phyloP scores from a whole-genome alignment of 1,140 invertebrate genomes.

The Nebria ingens region DNA sequence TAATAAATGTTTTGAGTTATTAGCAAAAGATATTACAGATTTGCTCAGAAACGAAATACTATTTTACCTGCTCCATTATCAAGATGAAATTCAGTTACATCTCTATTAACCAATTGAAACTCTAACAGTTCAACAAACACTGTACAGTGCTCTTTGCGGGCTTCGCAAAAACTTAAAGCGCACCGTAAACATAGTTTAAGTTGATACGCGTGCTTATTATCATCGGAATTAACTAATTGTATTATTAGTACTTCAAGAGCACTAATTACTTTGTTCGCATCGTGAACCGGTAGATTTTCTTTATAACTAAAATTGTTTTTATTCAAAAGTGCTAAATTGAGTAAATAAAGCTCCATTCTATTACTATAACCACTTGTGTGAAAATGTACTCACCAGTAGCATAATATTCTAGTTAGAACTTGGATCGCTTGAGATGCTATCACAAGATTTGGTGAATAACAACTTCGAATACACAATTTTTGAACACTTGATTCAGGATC shows the following conservation, averaged over 20 bases:
- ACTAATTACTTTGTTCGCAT: constrained; percentile 46
- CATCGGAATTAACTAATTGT: constrained; percentile 38
- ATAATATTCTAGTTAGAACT: constrained; percentile 53
- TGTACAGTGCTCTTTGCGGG: constrained; percentile 45
- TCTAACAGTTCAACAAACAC: constrained; percentile 54
- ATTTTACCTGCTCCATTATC: constrained; percentile 32
- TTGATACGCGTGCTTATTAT: constrained; percentile 43
- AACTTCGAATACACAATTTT: constrained; percentile 42
- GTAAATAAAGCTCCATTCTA: too few species aligned
- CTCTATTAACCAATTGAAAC: constrained; percentile 38
- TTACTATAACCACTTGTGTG: too few species aligned
- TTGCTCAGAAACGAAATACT: background rate
- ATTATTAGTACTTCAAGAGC: constrained; percentile 59
- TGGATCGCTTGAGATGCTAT: constrained; percentile 58
- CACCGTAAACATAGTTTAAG: constrained; percentile 55
- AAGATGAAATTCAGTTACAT: constrained; percentile 41
- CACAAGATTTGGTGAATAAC: constrained; percentile 48
- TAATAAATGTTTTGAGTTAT: background rate
- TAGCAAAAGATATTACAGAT: background rate
- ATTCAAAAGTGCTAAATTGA: too few species aligned
- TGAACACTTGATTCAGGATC: constrained; percentile 41
- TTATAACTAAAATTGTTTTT: constrained; percentile 47
- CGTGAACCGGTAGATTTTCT: constrained; percentile 49
- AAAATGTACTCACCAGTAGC: constrained; percentile 43
- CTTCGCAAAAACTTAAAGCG: constrained; percentile 55